Evolutionary conservation across 2,888 invertebrate genomes (phyloP).

Genomic region (Aporophyla nigra): DNA sequence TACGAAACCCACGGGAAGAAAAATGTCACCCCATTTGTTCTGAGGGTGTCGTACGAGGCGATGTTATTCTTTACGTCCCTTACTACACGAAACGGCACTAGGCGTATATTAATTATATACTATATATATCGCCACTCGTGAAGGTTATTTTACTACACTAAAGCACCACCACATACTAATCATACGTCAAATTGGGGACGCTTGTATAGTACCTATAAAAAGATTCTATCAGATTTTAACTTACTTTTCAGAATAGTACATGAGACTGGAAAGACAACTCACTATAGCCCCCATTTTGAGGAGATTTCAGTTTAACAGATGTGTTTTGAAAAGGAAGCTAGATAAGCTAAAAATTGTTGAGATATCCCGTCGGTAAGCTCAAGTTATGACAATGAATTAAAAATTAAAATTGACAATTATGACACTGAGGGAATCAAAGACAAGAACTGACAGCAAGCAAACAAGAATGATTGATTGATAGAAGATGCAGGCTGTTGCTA

Average conservation of each 20-base stretch:
- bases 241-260: constrained; percentile 66
- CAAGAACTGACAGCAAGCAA: constrained; percentile 3
- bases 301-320: background rate
- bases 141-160: background rate
- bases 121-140: background rate
- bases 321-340: constrained; percentile 1
- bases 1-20: no score
- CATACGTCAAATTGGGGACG: background rate
- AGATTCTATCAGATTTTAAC: constrained; percentile 23
- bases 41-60: no score
- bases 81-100: no score
- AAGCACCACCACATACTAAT: background rate
- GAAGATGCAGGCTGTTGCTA: background rate
- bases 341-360: background rate
- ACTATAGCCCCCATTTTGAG: constrained; percentile 53
- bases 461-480: background rate
- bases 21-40: no score
- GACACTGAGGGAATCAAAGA: background rate
- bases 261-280: constrained; percentile 49
- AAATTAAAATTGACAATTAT: background rate
- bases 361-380: background rate
- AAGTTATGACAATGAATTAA: background rate
- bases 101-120: no score
- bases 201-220: background rate
- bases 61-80: no score